Evolutionary conservation across 2,113 vertebrate genomes (phyloP), one percentile per base, ranked within the genome.

Genomic region (Pantherophis guttatus): DNA sequence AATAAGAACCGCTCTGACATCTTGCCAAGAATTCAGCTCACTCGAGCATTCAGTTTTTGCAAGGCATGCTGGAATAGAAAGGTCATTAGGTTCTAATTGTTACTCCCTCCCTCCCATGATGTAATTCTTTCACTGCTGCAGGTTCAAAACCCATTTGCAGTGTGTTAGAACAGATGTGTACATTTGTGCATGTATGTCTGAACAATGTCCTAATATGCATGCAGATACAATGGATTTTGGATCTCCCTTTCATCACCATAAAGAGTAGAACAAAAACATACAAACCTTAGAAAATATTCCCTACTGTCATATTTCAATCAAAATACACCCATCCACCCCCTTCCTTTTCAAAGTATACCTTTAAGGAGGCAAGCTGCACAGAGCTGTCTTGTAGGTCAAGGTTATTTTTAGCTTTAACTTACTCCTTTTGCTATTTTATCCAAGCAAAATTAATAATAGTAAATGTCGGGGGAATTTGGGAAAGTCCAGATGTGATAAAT

Each of bases 371-470:
- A 39, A 44, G 54, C 88, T 90, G 19, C 44, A 92, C 93, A 95
- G 23, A 3, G 90, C 17, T 33, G 6, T 33, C 29, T 1, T 5
- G 0, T 39, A 92, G 93, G 17, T 90, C 23, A 93, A 92, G 4
- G 29, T 94, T 94, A 93, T 94, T 96, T 95, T 94, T 90, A 94
- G 92, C 88, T 92, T 91, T 65, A 13, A 54, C 17, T 94, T 90
- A 90, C 94, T 92, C 93, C 23, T 55, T 57, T 11, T 92, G 50
- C 88, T 58, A 89, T 93, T 95, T 95, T 90, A 81, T 92, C 65
- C 17, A 62, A 81, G 53, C 93, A 95, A 94, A 8, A 23, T 90
- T 94, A 94, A 92, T 93, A 94, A 95, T 33, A 95, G 2, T 70
- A 89, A 95, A 11, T n/a, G 12, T 54, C 52, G 57, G n/a, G 17